Evolutionary conservation across 2,888 invertebrate species (phyloP).

Genomic region (Reticulitermes lucifugus): DNA sequence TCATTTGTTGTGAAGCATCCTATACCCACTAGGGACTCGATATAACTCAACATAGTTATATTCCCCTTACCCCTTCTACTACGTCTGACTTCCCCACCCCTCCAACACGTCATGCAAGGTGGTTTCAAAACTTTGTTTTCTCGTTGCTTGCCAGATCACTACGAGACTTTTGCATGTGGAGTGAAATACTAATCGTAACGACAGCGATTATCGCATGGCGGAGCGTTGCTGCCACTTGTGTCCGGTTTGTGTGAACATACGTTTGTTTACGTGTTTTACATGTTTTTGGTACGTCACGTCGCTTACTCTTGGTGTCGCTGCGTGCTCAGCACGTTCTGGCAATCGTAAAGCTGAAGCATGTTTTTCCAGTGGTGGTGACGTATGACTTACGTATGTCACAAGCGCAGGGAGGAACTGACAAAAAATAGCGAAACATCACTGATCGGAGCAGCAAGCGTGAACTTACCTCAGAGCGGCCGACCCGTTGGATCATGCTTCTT

Average conservation of each 20-base stretch:
- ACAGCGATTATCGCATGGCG: not conserved
- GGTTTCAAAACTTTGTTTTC: constrained; percentile 43
- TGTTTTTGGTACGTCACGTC: not conserved
- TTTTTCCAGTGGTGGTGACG: constrained; percentile 2
- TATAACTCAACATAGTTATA: constrained; percentile 36
- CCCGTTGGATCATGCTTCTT: too few species aligned
- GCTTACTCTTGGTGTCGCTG: not conserved
- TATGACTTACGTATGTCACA: not conserved
- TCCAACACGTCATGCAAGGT: constrained; percentile 48
- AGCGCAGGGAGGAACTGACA: not conserved
- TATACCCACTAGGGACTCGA: not conserved
- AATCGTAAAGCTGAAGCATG: not conserved
- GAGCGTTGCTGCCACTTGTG: not conserved
- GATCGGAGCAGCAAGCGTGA: too few species aligned
- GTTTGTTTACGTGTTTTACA: too few species aligned
- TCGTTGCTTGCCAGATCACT: constrained; percentile 21
- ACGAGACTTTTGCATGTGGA: constrained; percentile 38
- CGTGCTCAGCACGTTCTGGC: constrained; percentile 13
- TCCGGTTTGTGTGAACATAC: too few species aligned
- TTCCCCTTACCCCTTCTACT: constrained; percentile 40
- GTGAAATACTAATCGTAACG: constrained; percentile 20
- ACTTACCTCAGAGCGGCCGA: too few species aligned
- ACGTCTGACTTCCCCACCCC: constrained; percentile 31
- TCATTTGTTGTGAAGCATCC: not conserved
- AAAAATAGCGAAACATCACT: not conserved